Base-by-base conservation (phyloP, 2,113 vertebrate species). In the Leptosomus discolor region DNA sequence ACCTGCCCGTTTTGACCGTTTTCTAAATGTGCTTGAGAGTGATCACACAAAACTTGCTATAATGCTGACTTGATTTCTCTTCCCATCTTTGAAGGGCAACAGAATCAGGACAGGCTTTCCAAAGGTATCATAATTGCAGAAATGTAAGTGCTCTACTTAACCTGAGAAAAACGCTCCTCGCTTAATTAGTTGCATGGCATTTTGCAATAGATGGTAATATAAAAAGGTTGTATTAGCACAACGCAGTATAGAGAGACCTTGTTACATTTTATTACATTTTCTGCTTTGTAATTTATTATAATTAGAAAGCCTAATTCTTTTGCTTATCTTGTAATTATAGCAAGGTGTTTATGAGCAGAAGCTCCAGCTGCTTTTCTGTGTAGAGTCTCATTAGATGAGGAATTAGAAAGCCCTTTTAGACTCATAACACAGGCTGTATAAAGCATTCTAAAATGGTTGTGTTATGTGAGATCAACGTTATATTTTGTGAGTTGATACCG, bases 271-370 rank as follows among this genome's bases (percentile, higher is more conserved):
- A 94, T 89, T 92, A 26, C 17, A 17, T 75, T 81, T 95, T 91
- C 43, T 68, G 22, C 68, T 77, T 68, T 15, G 29, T 71, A 89
- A 84, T 91, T 94, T 85, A 71, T 95, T 94, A 37, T 1, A 0
- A 85, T 95, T 94, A 87, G 73, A 88, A 91, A 91, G 27, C 51
- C 48, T 91, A 87, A 89, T 92, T 87, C 30, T 93, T 96, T 92
- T 95, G 30, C 83, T 93, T 95, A 60, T 81, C 88, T 85, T 81
- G 57, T 92, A 92, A 89, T 94, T 96, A 75, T 75, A 76, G 69
- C 48, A 75, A 84, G 60, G n/a, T 94, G 19, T 81, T 97, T 94
- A 87, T 85, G 64, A 91, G 60, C 48, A 78, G 64, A 24, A 89
- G 29, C 76, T 94, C 64, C 85, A 92, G 69, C 76, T 94, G 73